phyloP scores from a whole-genome alignment of 2,797 vertebrate genomes.

The Dendrocincla fuliginosa region DNA sequence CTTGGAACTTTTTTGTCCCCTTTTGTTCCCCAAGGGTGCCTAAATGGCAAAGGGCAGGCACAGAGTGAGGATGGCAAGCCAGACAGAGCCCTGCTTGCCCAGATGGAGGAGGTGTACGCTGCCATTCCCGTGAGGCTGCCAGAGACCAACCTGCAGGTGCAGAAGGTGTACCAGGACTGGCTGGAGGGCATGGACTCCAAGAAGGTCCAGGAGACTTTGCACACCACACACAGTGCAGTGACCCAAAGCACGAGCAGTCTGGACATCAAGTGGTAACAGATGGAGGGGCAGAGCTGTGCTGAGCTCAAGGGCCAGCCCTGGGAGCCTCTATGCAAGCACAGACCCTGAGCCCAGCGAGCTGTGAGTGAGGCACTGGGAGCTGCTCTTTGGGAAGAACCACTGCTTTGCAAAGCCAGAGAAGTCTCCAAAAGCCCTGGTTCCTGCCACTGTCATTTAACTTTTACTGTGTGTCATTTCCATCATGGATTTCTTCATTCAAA shows the following conservation, averaged over 20 bases:
- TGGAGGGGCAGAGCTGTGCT: not conserved
- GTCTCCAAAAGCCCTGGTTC: not conserved
- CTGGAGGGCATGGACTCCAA: conserved; percentile 86
- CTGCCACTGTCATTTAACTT: not conserved
- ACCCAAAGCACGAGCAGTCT: conserved; percentile 32
- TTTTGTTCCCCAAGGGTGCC: conserved; percentile 79
- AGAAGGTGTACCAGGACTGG: conserved; percentile 90
- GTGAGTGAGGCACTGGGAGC: not conserved
- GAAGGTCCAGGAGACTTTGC: conserved; percentile 79
- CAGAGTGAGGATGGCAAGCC: conserved; percentile 80
- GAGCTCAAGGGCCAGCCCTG: not conserved
- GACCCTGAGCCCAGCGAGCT: not conserved
- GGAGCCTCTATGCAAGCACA: conserved; percentile 30
- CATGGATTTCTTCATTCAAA: not conserved
- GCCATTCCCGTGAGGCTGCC: conserved; percentile 84
- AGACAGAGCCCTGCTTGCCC: conserved; percentile 84
- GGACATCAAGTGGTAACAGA: conserved; percentile 80
- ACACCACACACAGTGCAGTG: conserved; percentile 79
- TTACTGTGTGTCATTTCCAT: not conserved
- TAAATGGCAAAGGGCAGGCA: conserved; percentile 92
- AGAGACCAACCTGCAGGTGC: conserved; percentile 79
- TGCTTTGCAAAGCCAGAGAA: not conserved
- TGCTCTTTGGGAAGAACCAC: not conserved
- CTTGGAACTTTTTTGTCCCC: not conserved
- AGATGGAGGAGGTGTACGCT: conserved; percentile 91